Evolutionary conservation across 2,113 vertebrate genomes (phyloP), one percentile per base, ranked within the genome.

Genomic region (Poeciliopsis occidentalis): DNA sequence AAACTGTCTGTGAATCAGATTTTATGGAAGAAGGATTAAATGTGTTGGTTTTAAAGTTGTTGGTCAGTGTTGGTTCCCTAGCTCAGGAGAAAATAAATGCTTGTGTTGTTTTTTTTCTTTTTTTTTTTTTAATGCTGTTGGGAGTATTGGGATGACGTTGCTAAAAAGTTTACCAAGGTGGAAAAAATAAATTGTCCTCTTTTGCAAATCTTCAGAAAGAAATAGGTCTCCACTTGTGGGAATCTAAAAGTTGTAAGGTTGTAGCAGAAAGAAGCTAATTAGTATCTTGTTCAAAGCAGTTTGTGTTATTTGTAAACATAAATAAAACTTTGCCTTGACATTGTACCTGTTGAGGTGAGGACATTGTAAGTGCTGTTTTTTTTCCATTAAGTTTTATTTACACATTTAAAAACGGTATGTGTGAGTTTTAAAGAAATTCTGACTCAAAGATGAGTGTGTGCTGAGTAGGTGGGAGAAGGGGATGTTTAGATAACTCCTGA

Each of bases 371-470:
- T 3, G 2, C 7, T 41, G 24, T 24, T 65, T 30, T 4, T 7
- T 41, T 13, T 71, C 27, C 47, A 37, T 60, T 68, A 29, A 73
- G 51, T 27, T 75, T 12, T 75, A 37, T 82, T 85, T 78, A 66
- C 34, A 66, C 68, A 67, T 31, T 15, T 70, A 70, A 83, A 81
- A 66, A 68, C 41, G 69, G 22, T 27, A 63, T 69, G 60, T 79
- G 83, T 80, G 78, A 77, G 11, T 75, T 78, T 61, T 78, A 17
- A 69, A 32, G 66, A 64, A 68, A 39, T 32, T 73, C 39, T 81
- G 79, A 79, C n/a, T 82, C 69, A 72, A 68, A 39, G 71, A 32
- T 63, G 44, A 71, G 63, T 60, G 17, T 67, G 26, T 78, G n/a
- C 65, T 70, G 64, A 68, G 70, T 85, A 27, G 65, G 73, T 80